Base-by-base conservation (phyloP, 1,140 invertebrate species). In the Cyphomyrmex costatus region DNA sequence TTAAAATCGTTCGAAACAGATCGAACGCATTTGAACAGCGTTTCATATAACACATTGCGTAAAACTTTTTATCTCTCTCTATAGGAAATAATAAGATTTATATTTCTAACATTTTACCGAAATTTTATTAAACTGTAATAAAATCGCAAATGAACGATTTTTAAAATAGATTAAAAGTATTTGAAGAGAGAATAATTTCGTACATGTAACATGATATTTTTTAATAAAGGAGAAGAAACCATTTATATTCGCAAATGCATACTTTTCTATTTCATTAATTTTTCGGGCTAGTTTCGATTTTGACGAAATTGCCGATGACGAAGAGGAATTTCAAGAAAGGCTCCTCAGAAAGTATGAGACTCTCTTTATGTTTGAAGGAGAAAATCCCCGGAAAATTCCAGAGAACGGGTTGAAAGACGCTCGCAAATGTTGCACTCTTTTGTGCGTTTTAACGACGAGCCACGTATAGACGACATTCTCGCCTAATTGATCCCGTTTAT, bases 401-500 rank as follows among this genome's bases (percentile, higher is more conserved):
- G 21, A n/a, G 27, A 42, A 56, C 33, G 10, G 77, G 63, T 79
- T 79, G 42, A 53, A 79, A 68, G 63, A 53, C n/a, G 46, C 30
- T 79, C 14, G 61, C 46, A 42, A 70, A 21, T 42, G 33, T 24
- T 46, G 36, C 12, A 53, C 53, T 82, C 30, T 80, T 80, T 80
- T 58, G 33, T 70, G 33, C 33, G 49, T 30, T 42, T 1, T 14
- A 68, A 51, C 46, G 46, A 51, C 42, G 42, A 51, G n/a, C 3
- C 53, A n/a, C 46, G 36, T 61, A 61, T 12, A 36, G 10, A 42
- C 58, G 46, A 83, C 63, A 56, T 66, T 65, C 24, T 66, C 49
- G 58, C 36, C 46, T 83, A 86, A 86, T 86, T 86, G 42, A 83
- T 86, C 63, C 36, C 74, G 74, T 68, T 85, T 85, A 79, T 66